These are phyloP conservation scores for Pseudomyrmex dendroicus DNA, from an alignment of 1,140 invertebrate genomes.

Conservation along the genomic window DNA sequence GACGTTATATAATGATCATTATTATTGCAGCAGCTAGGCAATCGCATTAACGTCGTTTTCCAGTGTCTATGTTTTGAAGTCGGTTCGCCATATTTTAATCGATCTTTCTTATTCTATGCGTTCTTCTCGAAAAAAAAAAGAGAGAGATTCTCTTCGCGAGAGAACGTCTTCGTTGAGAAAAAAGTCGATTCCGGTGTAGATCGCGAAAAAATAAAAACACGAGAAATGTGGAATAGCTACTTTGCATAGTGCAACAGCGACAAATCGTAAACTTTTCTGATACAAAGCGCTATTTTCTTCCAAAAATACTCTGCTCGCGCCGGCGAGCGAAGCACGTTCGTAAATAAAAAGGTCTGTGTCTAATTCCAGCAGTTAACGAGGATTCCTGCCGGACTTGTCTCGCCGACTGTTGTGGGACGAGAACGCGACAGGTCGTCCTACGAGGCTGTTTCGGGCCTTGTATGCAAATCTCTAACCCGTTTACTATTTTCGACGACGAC, in stretches of 20 bases:
- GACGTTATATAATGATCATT: neutral
- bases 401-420: neutral
- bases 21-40: neutral
- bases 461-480: slow-evolving; percentile 67
- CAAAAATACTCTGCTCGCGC: neutral
- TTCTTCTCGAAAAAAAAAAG: neutral
- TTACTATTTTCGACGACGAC: slow-evolving; percentile 53
- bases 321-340: slow-evolving; percentile 10
- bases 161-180: neutral
- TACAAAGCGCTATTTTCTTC: slow-evolving; percentile 10
- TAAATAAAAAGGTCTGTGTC: slow-evolving; percentile 50
- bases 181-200: slow-evolving; percentile 2
- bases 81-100: neutral
- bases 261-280: slow-evolving; percentile 33
- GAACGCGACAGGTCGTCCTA: slow-evolving; percentile 69
- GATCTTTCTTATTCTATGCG: neutral
- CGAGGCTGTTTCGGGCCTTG: slow-evolving; percentile 58
- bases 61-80: neutral
- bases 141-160: neutral
- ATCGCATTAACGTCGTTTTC: neutral
- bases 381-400: slow-evolving; percentile 35
- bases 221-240: neutral
- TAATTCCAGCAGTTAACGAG: slow-evolving; percentile 25
- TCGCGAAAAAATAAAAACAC: neutral
- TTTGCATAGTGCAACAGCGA: slow-evolving; percentile 4